Conservation (phyloP, 2,113 vertebrate species). For the Actenoides lindsayi region DNA sequence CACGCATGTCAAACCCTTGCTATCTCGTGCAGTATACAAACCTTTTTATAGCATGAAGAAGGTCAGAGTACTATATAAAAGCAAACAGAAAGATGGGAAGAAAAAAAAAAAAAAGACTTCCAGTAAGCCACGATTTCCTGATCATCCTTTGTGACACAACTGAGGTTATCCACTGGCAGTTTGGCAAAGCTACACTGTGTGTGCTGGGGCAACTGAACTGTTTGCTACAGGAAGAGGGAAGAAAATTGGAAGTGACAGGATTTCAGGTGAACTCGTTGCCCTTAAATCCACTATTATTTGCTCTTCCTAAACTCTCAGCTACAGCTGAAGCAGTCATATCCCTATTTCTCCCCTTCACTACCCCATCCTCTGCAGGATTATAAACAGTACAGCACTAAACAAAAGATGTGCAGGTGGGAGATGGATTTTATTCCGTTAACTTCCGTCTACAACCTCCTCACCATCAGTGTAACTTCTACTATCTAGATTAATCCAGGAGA, state of each 20-base stretch:
- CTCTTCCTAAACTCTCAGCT: not conserved
- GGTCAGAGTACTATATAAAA: not conserved
- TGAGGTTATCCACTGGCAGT: not conserved
- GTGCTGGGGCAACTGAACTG: not conserved
- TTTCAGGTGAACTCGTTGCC: not conserved
- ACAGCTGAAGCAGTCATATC: not conserved
- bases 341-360: not conserved
- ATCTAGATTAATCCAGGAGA: not conserved
- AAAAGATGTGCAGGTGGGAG: fast-evolving
- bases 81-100: not conserved
- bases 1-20: not conserved
- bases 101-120: not conserved
- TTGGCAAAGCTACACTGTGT: not conserved
- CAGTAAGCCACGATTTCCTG: not conserved
- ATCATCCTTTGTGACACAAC: fast-evolving
- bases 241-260: not conserved
- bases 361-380: not conserved
- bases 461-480: not conserved
- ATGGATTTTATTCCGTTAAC: not conserved
- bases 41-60: not conserved
- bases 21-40: not conserved
- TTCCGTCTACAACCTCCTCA: not conserved
- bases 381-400: not conserved
- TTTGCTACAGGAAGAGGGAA: not conserved
- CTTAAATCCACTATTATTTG: not conserved